Evolutionary conservation across 2,888 invertebrate species (phyloP).

Genomic region (Ormyrus labotus): DNA sequence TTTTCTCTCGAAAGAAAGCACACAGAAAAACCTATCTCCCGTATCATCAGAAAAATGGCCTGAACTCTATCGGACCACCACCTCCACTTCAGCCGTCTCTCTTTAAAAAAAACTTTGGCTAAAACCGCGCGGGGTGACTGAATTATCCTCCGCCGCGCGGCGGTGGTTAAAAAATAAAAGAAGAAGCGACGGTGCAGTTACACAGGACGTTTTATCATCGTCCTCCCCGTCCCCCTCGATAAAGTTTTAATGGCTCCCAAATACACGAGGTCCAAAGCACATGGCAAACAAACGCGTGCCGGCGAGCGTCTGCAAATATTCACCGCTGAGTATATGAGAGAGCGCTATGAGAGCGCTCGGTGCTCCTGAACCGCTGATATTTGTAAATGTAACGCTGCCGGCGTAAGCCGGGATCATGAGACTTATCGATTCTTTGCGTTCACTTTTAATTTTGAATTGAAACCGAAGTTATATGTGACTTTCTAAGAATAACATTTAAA

Average conservation of each 20-base stretch:
- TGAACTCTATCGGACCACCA: no score
- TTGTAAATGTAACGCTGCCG: slow-evolving; percentile 17
- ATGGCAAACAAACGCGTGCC: slow-evolving; percentile 55
- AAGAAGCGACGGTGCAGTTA: background rate
- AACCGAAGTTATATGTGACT: no score
- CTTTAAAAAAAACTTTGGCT: no score
- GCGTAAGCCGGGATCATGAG: slow-evolving; percentile 19
- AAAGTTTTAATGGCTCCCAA: slow-evolving; percentile 66
- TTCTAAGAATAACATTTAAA: no score
- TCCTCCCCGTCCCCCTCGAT: slow-evolving; percentile 22
- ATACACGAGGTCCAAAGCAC: slow-evolving; percentile 57
- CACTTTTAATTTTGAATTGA: no score
- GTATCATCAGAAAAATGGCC: no score
- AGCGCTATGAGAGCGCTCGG: background rate
- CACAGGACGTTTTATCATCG: no score
- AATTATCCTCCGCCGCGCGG: background rate
- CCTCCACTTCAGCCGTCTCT: no score
- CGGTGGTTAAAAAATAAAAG: background rate
- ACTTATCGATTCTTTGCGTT: slow-evolving; percentile 22
- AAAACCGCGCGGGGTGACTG: background rate
- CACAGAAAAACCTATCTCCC: no score
- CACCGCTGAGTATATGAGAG: background rate
- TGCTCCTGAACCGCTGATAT: background rate
- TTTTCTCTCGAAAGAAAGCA: no score
- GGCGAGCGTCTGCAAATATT: slow-evolving; percentile 40